Evolutionary conservation across 2,797 vertebrate species (phyloP).

Genomic region (Esox lucius): DNA sequence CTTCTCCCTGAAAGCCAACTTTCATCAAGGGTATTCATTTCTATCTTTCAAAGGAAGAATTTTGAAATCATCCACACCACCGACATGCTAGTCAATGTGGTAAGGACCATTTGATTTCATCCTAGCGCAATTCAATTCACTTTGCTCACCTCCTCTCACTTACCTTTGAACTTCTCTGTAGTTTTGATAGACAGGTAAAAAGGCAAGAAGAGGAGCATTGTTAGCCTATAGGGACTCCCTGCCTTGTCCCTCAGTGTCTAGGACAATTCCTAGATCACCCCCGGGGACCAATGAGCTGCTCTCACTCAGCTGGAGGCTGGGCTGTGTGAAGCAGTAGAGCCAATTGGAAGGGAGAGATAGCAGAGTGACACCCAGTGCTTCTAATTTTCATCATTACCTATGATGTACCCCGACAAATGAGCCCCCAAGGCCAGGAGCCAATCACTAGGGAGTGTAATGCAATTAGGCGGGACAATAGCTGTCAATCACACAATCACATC

Average conservation of each 20-base stretch:
- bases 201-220: conserved; percentile 63
- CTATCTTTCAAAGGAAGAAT: no score
- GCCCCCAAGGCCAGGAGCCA: conserved; percentile 72
- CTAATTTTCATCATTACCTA: conserved; percentile 80
- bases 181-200: conserved; percentile 68
- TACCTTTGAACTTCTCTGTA: conserved; percentile 24
- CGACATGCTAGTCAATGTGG: no score
- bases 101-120: no score
- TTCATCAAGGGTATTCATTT: no score
- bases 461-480: conserved; percentile 80
- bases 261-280: conserved; percentile 70
- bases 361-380: conserved; percentile 74
- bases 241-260: conserved; percentile 67
- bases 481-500: conserved; percentile 70
- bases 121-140: no score
- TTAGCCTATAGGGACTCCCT: conserved; percentile 65
- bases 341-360: conserved; percentile 65
- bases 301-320: conserved; percentile 64
- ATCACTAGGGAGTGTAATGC: conserved; percentile 80
- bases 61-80: no score
- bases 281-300: conserved; percentile 74
- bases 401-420: conserved; percentile 78
- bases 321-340: conserved; percentile 64
- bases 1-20: no score
- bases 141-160: no score